Evolutionary conservation across 2,888 invertebrate genomes (phyloP).

Genomic region (Marasmarcha lunaedactyla): DNA sequence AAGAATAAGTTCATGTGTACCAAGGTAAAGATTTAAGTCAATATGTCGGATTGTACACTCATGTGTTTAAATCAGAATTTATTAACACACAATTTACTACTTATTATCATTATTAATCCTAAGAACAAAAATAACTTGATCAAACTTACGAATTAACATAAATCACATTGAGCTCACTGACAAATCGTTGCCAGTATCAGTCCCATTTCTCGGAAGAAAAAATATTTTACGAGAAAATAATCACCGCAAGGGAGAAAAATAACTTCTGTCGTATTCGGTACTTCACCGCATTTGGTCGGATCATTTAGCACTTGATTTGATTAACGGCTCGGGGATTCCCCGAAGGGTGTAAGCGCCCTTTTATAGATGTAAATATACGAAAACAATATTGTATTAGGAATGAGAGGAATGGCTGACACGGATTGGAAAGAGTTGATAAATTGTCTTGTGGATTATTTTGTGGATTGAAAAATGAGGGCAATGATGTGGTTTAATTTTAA

Average conservation of each 20-base stretch:
- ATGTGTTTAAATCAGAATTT: too few relatives aligned
- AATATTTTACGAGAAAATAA: constrained; percentile 42
- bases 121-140: too few relatives aligned
- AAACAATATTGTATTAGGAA: not conserved
- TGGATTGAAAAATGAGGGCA: not conserved
- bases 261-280: constrained; percentile 33
- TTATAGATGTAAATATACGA: not conserved
- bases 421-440: too few relatives aligned
- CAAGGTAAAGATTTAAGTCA: too few relatives aligned
- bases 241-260: constrained; percentile 32
- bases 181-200: constrained; percentile 25
- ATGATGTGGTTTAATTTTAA: too few relatives aligned
- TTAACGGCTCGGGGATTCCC: constrained; percentile 33
- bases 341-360: constrained; percentile 6
- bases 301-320: constrained; percentile 53
- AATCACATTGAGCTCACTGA: too few relatives aligned
- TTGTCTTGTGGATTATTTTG: not conserved
- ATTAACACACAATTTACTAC: too few relatives aligned
- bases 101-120: too few relatives aligned
- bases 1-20: too few relatives aligned
- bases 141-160: too few relatives aligned
- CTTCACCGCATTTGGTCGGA: constrained; percentile 19
- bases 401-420: too few relatives aligned
- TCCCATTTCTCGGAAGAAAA: constrained; percentile 47
- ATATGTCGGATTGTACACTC: too few relatives aligned